Percentiles rank a stretch among this genome's conserved stretches.
phyloP scores from a whole-genome alignment of 2,888 invertebrate genomes.

The Malachius bipustulatus region DNA sequence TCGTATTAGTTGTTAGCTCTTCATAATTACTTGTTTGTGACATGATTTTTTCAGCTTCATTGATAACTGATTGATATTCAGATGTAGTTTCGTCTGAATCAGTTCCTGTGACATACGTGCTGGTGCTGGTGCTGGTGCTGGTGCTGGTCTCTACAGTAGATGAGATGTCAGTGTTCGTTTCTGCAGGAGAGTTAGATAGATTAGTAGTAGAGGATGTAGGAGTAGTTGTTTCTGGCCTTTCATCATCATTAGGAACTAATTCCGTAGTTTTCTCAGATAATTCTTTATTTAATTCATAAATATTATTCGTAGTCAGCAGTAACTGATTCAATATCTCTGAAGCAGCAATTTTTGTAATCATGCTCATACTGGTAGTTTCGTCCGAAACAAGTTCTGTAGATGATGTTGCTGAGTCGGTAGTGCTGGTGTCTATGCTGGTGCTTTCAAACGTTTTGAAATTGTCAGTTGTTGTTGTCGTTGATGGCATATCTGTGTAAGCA shows the following conservation, averaged over 20 bases:
- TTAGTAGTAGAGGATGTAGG: neutral
- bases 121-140: neutral
- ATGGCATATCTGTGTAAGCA: too few species aligned
- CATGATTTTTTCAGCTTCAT: slow-evolving; percentile 26
- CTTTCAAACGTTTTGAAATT: slow-evolving; percentile 11
- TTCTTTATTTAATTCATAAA: slow-evolving; percentile 32
- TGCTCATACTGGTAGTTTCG: neutral
- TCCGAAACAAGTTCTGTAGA: neutral
- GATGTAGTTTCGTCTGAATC: slow-evolving; percentile 7
- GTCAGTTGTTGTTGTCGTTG: too few species aligned
- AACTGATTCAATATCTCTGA: slow-evolving; percentile 28
- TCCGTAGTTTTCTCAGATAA: slow-evolving; percentile 15
- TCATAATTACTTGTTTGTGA: too few species aligned
- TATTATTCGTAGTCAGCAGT: slow-evolving; percentile 28
- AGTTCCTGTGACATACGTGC: slow-evolving; percentile 2
- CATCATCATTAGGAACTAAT: neutral
- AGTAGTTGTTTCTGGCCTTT: neutral
- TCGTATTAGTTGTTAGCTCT: too few species aligned
- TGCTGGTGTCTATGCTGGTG: slow-evolving; percentile 16
- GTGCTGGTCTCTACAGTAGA: neutral
- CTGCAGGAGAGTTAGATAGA: neutral
- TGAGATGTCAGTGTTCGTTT: neutral
- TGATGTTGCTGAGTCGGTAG: neutral
- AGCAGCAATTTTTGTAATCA: slow-evolving; percentile 16
- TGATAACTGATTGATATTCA: slow-evolving; percentile 7